Evolutionary conservation across 2,113 vertebrate genomes (phyloP).

Genomic region (Corythoichthys haematopterus): DNA sequence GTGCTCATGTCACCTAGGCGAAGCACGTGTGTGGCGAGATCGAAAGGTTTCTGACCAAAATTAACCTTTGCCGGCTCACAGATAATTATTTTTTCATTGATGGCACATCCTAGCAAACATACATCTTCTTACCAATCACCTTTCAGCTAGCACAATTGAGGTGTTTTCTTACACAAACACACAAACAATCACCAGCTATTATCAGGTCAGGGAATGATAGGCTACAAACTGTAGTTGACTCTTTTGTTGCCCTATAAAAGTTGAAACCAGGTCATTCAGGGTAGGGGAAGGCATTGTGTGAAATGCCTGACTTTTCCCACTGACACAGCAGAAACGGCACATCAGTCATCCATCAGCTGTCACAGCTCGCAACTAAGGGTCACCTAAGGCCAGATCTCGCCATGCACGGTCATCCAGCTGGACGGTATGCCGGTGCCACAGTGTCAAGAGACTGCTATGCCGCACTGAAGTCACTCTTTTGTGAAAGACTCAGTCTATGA

Average conservation of each 20-base stretch:
- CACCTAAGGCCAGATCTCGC: constrained; percentile 64
- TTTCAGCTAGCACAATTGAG: constrained; percentile 5
- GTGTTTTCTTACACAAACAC: not conserved
- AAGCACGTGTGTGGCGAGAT: constrained; percentile 77
- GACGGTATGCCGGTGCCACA: constrained; percentile 61
- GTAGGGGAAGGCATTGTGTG: constrained; percentile 52
- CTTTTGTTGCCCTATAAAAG: constrained; percentile 43
- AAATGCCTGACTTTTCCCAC: constrained; percentile 39
- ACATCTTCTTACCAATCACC: constrained; percentile 23
- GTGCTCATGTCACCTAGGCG: constrained; percentile 76
- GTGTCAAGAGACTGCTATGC: constrained; percentile 60
- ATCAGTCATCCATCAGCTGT: constrained; percentile 75
- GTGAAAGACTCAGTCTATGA: constrained; percentile 55
- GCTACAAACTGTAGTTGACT: constrained; percentile 28
- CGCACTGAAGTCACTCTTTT: constrained; percentile 50
- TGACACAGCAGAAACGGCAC: constrained; percentile 62
- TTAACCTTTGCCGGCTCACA: constrained; percentile 85
- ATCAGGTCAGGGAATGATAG: constrained; percentile 5
- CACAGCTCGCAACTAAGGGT: constrained; percentile 62
- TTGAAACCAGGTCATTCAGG: constrained; percentile 42
- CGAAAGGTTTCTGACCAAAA: constrained; percentile 89
- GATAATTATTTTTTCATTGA: constrained; percentile 94
- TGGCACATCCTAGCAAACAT: constrained; percentile 70
- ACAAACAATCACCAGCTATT: not conserved
- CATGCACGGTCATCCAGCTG: constrained; percentile 63